These are phyloP conservation scores for Anoplius nigerrimus DNA, from an alignment of 2,888 invertebrate genomes.

Conservation along the genomic window DNA sequence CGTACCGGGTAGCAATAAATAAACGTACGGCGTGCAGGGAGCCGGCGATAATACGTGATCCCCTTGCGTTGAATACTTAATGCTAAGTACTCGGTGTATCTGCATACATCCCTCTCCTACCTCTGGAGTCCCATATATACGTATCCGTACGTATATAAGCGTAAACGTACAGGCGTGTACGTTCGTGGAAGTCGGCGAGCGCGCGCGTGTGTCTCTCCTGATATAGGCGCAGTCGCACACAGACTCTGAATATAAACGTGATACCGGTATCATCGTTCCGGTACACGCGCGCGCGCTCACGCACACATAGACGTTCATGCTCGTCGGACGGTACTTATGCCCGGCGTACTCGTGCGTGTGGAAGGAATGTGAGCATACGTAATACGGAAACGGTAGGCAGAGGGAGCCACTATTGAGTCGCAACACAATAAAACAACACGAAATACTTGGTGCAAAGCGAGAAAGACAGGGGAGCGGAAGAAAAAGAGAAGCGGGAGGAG, in stretches of 20 bases:
- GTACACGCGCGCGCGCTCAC: background rate
- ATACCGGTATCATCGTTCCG: slow-evolving; percentile 4
- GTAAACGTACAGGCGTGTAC: background rate
- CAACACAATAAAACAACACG: slow-evolving; percentile 73
- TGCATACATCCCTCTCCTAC: slow-evolving; percentile 59
- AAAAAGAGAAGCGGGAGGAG: slow-evolving; percentile 20
- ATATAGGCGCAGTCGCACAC: slow-evolving; percentile 7
- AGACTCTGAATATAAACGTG: too few relatives aligned
- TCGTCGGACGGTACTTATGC: too few relatives aligned
- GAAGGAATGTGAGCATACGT: slow-evolving; percentile 60
- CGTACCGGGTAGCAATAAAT: slow-evolving; percentile 67
- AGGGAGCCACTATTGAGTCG: slow-evolving; percentile 71
- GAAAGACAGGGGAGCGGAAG: slow-evolving; percentile 37
- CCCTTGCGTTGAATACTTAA: slow-evolving; percentile 74
- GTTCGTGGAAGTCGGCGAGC: too few relatives aligned
- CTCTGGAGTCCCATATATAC: slow-evolving; percentile 8
- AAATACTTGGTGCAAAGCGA: slow-evolving; percentile 62
- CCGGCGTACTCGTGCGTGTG: slow-evolving; percentile 1
- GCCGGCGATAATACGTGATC: slow-evolving; percentile 74
- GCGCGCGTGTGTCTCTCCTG: slow-evolving; percentile 12
- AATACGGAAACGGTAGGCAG: slow-evolving; percentile 59
- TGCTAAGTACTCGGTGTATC: slow-evolving; percentile 72
- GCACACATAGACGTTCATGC: too few relatives aligned
- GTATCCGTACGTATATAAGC: background rate
- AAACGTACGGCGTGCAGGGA: slow-evolving; percentile 68